Evolutionary conservation across 2,888 invertebrate genomes (phyloP), one percentile per base, ranked within the genome.

Genomic region (Steinernema scapterisci): DNA sequence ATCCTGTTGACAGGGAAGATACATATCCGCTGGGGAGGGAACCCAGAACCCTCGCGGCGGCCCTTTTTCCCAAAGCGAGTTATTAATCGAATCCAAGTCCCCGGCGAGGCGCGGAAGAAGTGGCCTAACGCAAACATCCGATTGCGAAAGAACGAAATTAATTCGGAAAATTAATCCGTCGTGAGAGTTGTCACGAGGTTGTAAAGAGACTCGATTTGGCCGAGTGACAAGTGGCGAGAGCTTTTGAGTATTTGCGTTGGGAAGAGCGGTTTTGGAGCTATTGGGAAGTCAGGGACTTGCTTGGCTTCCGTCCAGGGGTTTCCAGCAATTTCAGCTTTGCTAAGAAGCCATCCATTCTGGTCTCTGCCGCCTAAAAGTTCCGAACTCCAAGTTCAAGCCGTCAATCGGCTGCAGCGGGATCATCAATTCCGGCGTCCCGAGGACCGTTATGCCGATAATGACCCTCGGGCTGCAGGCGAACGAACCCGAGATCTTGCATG

Each of bases 141-240:
- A 48, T 63, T 63, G 63, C 63, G 63, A 63, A 63, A 63, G 63
- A n/a, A n/a, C n/a, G n/a, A 27, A 38, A 63, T 63, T 63, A 63
- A 63, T 63, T 63, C 63, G 3, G 16, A 13, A 63, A 31, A 63
- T 63, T 63, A 63, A 63, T 63, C 63, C 13, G 27, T 25, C 16
- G 63, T 63, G 63, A 27, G 31, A 63, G 31, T 9, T 38, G 38
- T 38, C 9, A 9, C 3, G 9, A 38, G 38, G 38, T 3, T 38
- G 38, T 38, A 38, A 38, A 38, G 38, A 6, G 38, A 38, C 38
- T 38, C 38, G 38, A 6, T 38, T 38, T 38, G 9, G 38, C 38
- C 9, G 38, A 38, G 38, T 38, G 38, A n/a, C n/a, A n/a, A n/a
- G 38, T 38, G 38, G 9, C 38, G 38, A 38, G 38, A 6, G 5